A percentile compares a stretch with the other conserved stretches of the same genome.
Conservation (phyloP, 2,888 invertebrate genomes). For the Tuta absoluta region DNA sequence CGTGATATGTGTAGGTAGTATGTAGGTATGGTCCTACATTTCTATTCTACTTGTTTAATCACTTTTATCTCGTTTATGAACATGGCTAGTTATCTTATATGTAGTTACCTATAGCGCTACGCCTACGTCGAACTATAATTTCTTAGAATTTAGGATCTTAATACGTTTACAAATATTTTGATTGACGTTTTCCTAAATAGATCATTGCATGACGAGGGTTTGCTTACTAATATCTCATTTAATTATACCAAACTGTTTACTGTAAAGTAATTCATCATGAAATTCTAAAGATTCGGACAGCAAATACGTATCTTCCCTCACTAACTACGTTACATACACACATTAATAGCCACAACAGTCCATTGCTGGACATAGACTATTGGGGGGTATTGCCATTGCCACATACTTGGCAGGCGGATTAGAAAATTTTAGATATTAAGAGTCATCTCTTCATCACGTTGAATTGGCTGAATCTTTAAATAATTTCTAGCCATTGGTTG, state of each 20-base stretch:
- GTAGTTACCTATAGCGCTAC: too few species aligned
- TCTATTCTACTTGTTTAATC: too few species aligned
- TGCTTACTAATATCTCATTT: neutral
- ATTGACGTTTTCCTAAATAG: neutral
- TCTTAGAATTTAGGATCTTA: neutral
- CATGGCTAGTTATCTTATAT: too few species aligned
- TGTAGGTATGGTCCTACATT: too few species aligned
- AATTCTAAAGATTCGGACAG: neutral
- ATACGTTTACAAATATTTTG: neutral
- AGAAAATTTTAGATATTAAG: too few species aligned
- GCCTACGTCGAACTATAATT: neutral
- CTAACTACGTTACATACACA: too few species aligned
- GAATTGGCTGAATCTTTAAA: slow-evolving; percentile 3
- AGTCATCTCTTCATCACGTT: neutral
- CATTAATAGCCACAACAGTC: too few species aligned
- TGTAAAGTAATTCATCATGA: neutral
- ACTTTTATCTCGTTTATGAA: too few species aligned
- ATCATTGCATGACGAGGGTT: neutral
- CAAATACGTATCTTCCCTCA: neutral
- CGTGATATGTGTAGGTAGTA: too few species aligned
- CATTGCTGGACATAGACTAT: too few species aligned
- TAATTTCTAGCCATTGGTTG: neutral
- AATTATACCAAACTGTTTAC: neutral
- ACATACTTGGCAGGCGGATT: too few species aligned
- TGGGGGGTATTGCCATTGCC: too few species aligned